Evolutionary conservation across 2,797 vertebrate species (phyloP), one percentile per base, ranked within the genome.

Genomic region (Platyrinchus mystaceus): DNA sequence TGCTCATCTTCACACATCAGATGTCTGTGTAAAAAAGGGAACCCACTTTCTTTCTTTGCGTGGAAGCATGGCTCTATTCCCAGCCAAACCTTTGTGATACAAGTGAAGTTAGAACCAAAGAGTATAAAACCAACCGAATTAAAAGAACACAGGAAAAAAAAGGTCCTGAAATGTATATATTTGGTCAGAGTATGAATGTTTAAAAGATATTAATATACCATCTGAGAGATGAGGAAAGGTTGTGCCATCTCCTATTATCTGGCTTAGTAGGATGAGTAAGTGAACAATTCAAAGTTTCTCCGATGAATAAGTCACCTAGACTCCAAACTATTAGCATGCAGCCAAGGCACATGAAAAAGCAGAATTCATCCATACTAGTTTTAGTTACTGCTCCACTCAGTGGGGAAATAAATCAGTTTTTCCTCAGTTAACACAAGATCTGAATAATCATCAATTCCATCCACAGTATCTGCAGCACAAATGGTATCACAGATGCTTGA

Each of bases 281-380:
- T 96, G 95, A 96, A 97, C 97, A 97, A 97, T 96, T 95, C 90
- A 95, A 96, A 93, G 89, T 95, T 95, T 96, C 91, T 93, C 81
- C 94, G 84, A 36, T 77, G 37, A 96, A 67, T 88, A 90, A 90
- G 87, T 95, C 93, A 93, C 93, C 89, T 93, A 89, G 78, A 95
- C 93, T 94, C 78, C 62, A 64, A 94, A 96, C 13, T 76, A 94
- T 93, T 78, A 96, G 50, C 70, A 94, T 85, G 83, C 75, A 69
- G 89, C 82, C 89, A 88, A 95, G 87, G 87, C 89, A 93, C 30
- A 71, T 95, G 88, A 84, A 93, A 95, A 95, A 89, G 46, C 39
- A 89, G 68, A 88, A 60, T 89, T 94, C 93, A 80, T 78, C 82
- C 84, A 86, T 66, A 39, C 71, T 89, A 64, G 81, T 95, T 96